phyloP scores from a whole-genome alignment of 2,888 invertebrate species.

The Laothoe populi region DNA sequence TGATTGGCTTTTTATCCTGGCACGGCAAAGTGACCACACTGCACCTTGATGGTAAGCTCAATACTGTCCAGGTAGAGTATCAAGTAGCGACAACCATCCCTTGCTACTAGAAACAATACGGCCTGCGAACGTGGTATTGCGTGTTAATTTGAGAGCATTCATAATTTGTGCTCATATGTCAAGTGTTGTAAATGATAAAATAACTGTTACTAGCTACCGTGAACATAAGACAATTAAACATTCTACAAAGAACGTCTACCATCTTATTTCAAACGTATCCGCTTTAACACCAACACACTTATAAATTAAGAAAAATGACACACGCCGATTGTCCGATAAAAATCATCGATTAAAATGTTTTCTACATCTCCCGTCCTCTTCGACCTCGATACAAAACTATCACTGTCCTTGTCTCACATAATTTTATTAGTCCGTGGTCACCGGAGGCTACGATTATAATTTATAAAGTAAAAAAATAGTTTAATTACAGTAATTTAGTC shows the following conservation, averaged over 20 bases:
- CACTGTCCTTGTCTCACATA: conserved; percentile 47
- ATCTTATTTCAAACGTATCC: conserved; percentile 16
- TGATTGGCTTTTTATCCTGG: too few relatives aligned
- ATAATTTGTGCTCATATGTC: too few relatives aligned
- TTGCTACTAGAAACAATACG: too few relatives aligned
- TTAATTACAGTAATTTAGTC: conserved; percentile 78
- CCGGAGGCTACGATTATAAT: conserved; percentile 74
- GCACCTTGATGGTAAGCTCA: too few relatives aligned
- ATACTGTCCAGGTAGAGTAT: too few relatives aligned
- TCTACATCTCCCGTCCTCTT: conserved; percentile 47
- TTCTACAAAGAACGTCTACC: background rate
- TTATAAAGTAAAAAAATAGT: conserved; percentile 66
- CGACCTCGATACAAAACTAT: conserved; percentile 34
- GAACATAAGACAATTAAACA: conserved; percentile 18
- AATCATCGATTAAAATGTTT: conserved; percentile 65
- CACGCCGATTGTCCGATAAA: conserved; percentile 64
- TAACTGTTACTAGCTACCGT: conserved; percentile 1
- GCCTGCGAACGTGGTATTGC: too few relatives aligned
- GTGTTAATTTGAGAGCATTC: too few relatives aligned
- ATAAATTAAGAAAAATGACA: conserved; percentile 51
- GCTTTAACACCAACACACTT: conserved; percentile 21
- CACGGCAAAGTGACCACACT: too few relatives aligned
- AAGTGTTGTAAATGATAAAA: background rate
- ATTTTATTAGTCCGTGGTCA: conserved; percentile 61
- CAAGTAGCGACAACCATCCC: too few relatives aligned